Evolutionary conservation across 2,113 vertebrate species (phyloP).

Genomic region (Panthera tigris): DNA sequence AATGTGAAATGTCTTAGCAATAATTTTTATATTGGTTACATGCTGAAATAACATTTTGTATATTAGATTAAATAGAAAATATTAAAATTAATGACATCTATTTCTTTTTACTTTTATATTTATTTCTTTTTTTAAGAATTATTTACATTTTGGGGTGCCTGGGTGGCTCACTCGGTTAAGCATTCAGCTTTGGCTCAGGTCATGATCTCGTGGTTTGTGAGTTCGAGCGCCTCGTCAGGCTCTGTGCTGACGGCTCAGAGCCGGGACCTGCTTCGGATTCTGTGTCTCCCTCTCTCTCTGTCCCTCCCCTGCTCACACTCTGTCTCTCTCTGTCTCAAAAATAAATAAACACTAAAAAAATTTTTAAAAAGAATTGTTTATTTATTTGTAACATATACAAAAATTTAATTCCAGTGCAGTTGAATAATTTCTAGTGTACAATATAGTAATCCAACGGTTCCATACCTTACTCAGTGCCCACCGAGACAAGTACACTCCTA

Average conservation of each 20-base stretch:
- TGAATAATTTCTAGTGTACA: not conserved
- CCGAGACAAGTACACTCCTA: not conserved
- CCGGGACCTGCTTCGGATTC: too few relatives aligned
- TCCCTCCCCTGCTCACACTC: too few relatives aligned
- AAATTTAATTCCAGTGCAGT: not conserved
- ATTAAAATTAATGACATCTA: not conserved
- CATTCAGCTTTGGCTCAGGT: too few relatives aligned
- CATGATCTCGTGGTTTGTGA: too few relatives aligned
- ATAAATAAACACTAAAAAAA: too few relatives aligned
- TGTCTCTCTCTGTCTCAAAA: too few relatives aligned
- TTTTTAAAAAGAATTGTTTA: too few relatives aligned
- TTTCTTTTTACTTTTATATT: not conserved
- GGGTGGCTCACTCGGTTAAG: too few relatives aligned
- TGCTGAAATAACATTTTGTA: slow-evolving; percentile 18
- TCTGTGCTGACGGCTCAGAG: too few relatives aligned
- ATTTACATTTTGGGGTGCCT: too few relatives aligned
- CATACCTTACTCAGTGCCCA: not conserved
- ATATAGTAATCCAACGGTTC: not conserved
- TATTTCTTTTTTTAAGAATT: too few relatives aligned
- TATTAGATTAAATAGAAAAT: slow-evolving; percentile 27
- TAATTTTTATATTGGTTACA: slow-evolving; percentile 5
- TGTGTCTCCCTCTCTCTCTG: too few relatives aligned
- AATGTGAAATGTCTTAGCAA: not conserved
- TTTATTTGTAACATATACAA: not conserved
- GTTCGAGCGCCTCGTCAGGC: rapidly evolving